Evolutionary conservation across 2,797 vertebrate species (phyloP).

Genomic region (Typhlichthys subterraneus): DNA sequence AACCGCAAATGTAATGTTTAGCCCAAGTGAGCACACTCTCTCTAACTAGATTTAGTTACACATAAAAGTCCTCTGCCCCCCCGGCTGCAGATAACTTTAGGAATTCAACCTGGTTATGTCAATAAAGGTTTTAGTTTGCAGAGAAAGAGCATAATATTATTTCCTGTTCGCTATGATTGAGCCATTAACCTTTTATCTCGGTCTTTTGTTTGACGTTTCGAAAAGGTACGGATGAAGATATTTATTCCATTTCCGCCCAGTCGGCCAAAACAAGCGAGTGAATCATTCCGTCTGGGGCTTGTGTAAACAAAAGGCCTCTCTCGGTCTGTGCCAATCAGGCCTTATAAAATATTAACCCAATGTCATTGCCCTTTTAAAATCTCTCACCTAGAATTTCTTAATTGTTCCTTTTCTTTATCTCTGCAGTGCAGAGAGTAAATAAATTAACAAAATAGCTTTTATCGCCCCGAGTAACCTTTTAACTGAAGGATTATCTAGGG

Average conservation of each 20-base stretch:
- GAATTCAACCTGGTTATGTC: conserved; percentile 75
- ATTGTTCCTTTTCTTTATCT: conserved; percentile 99
- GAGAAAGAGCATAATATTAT: conserved; percentile 73
- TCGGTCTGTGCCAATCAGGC: conserved; percentile 87
- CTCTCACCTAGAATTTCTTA: conserved; percentile 98
- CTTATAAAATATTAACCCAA: conserved; percentile 97
- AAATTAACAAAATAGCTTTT: conserved; percentile 99
- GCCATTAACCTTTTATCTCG: conserved; percentile 82
- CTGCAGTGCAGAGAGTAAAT: conserved; percentile 99
- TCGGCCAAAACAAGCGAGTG: conserved; percentile 82
- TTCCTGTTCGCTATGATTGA: conserved; percentile 75
- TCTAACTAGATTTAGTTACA: conserved; percentile 73
- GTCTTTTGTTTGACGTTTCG: conserved; percentile 80
- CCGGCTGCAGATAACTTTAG: conserved; percentile 65
- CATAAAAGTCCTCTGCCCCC: conserved; percentile 50
- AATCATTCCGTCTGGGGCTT: conserved; percentile 77
- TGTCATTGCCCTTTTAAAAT: conserved; percentile 99
- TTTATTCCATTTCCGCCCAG: conserved; percentile 84
- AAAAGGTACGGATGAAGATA: conserved; percentile 82
- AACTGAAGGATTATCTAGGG: conserved; percentile 99
- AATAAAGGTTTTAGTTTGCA: conserved; percentile 62
- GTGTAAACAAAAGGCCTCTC: conserved; percentile 77
- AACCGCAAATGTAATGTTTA: conserved; percentile 76
- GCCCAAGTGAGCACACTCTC: conserved; percentile 64
- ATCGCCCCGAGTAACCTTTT: conserved; percentile 99